These are phyloP conservation scores for Glossophaga mutica DNA, from an alignment of 2,797 vertebrate species.

Conservation along the genomic window DNA sequence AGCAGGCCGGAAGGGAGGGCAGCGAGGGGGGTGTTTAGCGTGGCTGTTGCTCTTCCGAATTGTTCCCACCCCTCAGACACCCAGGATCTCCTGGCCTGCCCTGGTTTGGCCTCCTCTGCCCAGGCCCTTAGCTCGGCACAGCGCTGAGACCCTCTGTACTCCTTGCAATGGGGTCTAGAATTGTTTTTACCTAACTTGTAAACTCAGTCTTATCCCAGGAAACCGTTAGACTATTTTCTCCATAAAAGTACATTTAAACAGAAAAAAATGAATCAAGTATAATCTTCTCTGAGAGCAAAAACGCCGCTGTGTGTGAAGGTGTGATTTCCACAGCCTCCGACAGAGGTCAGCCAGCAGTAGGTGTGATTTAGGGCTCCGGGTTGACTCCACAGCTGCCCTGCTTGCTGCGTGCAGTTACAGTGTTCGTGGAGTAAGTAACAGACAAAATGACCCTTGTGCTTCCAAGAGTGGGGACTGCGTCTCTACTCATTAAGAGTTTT, in stretches of 20 bases:
- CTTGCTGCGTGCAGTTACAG: neutral
- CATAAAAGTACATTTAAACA: slow-evolving; percentile 61
- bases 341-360: slow-evolving; percentile 53
- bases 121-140: neutral
- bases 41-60: neutral
- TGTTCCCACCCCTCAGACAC: neutral
- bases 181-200: slow-evolving; percentile 47
- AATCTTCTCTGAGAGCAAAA: slow-evolving; percentile 63
- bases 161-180: neutral
- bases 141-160: neutral
- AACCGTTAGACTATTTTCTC: slow-evolving; percentile 38
- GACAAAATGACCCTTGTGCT: neutral
- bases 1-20: neutral
- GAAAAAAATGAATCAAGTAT: slow-evolving; percentile 65
- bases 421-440: neutral
- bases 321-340: slow-evolving; percentile 65
- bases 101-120: neutral
- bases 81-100: neutral
- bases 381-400: neutral
- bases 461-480: neutral
- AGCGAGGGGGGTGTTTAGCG: neutral
- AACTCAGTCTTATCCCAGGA: slow-evolving; percentile 59
- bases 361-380: neutral
- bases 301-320: slow-evolving; percentile 19
- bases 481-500: neutral